phyloP scores from a whole-genome alignment of 2,113 vertebrate genomes.

The Tonatia bakeri region DNA sequence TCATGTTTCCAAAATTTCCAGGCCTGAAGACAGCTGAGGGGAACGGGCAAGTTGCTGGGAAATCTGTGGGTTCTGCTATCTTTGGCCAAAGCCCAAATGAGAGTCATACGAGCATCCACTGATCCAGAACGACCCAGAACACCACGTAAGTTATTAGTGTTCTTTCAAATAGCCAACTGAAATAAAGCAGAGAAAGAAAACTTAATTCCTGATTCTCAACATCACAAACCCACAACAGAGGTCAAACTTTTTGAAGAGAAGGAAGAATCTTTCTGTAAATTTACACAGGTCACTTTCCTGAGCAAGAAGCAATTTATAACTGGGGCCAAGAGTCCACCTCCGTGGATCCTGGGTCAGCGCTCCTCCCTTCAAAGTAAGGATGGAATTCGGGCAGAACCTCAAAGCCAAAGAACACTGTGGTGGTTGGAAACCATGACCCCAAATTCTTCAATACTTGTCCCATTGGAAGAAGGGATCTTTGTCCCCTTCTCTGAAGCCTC shows the following conservation, averaged over 20 bases:
- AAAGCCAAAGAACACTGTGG: background rate
- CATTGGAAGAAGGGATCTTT: background rate
- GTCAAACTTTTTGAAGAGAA: background rate
- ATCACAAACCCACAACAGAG: background rate
- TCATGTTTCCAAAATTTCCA: slow-evolving; percentile 24
- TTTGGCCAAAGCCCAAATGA: background rate
- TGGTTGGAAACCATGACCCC: background rate
- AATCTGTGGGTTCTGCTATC: background rate
- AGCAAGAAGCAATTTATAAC: background rate
- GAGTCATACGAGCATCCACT: background rate
- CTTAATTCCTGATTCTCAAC: background rate
- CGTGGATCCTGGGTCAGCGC: background rate
- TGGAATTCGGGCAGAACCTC: background rate
- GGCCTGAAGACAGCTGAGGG: background rate
- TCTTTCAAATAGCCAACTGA: background rate
- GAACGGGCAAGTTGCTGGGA: background rate
- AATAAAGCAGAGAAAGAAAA: background rate
- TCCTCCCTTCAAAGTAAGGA: background rate
- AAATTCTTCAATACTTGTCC: background rate
- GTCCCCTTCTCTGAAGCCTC: background rate
- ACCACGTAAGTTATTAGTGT: background rate
- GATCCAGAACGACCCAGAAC: background rate
- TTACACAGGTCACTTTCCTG: background rate
- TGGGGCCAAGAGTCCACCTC: background rate
- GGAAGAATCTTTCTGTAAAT: background rate